Conservation (phyloP, 2,797 vertebrate genomes). For the Glyptemys insculpta region DNA sequence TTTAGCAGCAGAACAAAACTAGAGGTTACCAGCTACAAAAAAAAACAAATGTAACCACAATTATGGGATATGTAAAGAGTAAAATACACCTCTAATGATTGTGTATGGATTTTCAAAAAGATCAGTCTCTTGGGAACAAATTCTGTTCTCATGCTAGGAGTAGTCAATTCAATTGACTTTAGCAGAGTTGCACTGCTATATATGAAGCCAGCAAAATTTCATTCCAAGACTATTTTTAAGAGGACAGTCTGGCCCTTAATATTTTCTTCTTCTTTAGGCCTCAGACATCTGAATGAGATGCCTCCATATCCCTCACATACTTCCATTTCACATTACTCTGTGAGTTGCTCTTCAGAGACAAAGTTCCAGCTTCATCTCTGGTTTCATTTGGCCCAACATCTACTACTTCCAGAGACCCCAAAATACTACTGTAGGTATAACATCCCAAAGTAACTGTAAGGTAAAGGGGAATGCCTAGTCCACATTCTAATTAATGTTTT, state of each 20-base stretch:
- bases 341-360: neutral
- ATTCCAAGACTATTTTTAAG: neutral
- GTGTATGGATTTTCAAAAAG: neutral
- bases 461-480: neutral
- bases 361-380: neutral
- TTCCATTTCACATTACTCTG: neutral
- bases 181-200: neutral
- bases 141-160: neutral
- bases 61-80: neutral
- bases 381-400: neutral
- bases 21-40: neutral
- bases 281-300: neutral
- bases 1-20: neutral
- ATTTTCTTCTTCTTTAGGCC: neutral
- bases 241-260: neutral
- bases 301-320: neutral
- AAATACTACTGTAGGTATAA: neutral
- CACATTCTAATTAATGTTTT: rapidly evolving
- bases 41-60: neutral
- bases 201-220: neutral
- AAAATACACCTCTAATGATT: neutral
- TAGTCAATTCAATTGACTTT: neutral
- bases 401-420: neutral
- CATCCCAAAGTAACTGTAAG: neutral
- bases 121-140: neutral